Conservation (phyloP, 2,888 invertebrate species). For the Sussaba pulchella region DNA sequence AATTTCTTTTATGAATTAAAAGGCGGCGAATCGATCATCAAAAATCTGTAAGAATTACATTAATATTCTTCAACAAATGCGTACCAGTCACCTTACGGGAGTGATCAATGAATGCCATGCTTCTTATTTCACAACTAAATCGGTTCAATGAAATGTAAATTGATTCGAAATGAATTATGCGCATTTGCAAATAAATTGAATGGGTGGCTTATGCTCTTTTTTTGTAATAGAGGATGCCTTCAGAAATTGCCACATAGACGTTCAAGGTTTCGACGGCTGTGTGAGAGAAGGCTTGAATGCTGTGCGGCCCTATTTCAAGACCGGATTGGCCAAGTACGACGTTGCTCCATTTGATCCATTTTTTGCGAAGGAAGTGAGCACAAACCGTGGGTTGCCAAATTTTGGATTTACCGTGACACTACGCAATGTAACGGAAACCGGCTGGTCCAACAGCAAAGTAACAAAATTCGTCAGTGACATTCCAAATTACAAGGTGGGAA, state of each 20-base stretch:
- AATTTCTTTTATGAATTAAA: background rate
- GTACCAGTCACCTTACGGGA: too few species aligned
- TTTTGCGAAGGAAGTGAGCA: slow-evolving; percentile 88
- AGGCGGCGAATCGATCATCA: background rate
- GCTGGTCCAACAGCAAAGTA: slow-evolving; percentile 91
- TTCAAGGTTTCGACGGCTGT: slow-evolving; percentile 89
- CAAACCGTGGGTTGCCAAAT: slow-evolving; percentile 87
- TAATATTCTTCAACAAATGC: background rate
- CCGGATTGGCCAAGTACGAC: slow-evolving; percentile 90
- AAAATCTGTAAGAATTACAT: slow-evolving; percentile 6
- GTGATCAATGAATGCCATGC: background rate
- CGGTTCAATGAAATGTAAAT: background rate
- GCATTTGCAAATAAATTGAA: background rate
- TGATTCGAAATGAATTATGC: background rate
- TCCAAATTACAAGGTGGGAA: slow-evolving; percentile 78
- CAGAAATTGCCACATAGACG: slow-evolving; percentile 87
- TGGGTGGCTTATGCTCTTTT: background rate
- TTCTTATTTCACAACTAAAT: background rate
- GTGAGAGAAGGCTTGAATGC: slow-evolving; percentile 90
- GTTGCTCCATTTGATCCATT: slow-evolving; percentile 93
- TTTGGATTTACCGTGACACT: slow-evolving; percentile 90
- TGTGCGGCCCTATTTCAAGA: slow-evolving; percentile 89
- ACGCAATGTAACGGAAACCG: slow-evolving; percentile 90
- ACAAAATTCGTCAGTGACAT: slow-evolving; percentile 88
- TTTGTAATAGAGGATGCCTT: slow-evolving; percentile 83